Percentiles rank a stretch among this genome's conserved stretches.
phyloP scores from a whole-genome alignment of 2,797 vertebrate species.

The Manis crassicaudata region DNA sequence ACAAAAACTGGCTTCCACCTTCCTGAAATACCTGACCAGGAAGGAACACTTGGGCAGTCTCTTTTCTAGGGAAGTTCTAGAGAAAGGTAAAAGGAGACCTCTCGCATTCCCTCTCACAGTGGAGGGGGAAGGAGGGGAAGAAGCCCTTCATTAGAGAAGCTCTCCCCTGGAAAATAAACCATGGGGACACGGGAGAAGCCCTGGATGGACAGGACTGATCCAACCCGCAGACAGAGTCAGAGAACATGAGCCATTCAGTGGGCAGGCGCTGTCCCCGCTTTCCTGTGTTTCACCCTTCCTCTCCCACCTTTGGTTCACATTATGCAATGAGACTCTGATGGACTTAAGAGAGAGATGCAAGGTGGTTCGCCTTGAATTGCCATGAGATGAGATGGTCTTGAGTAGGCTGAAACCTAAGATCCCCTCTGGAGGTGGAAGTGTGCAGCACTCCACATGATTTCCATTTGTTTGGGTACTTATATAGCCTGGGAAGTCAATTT shows the following conservation, averaged over 20 bases:
- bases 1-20: background rate
- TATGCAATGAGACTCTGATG: background rate
- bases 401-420: background rate
- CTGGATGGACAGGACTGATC: fast-evolving
- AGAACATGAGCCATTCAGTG: fast-evolving
- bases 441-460: background rate
- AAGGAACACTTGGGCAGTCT: background rate
- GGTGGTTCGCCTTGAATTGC: background rate
- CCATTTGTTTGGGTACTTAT: background rate
- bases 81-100: background rate
- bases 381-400: background rate
- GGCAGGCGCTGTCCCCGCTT: background rate
- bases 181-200: background rate
- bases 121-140: background rate
- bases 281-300: background rate
- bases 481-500: background rate
- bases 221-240: background rate
- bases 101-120: background rate
- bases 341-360: background rate
- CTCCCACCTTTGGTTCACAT: no score
- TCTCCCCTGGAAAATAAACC: background rate
- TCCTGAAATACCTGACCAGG: background rate
- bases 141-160: background rate
- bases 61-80: background rate
- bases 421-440: background rate